phyloP scores from a whole-genome alignment of 2,113 vertebrate genomes.

The Ornithorhynchus anatinus region DNA sequence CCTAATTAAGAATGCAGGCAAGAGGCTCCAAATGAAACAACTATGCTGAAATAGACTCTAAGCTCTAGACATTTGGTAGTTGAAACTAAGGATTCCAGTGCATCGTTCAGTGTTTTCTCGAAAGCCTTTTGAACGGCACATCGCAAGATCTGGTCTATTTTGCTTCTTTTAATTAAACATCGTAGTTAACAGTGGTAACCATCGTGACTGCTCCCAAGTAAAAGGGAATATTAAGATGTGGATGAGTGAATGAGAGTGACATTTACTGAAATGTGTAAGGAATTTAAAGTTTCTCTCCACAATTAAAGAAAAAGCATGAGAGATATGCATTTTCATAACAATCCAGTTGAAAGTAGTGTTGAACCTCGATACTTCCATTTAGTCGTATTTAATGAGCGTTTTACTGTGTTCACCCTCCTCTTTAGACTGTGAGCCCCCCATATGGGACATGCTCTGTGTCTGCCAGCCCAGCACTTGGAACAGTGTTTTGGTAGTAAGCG shows the following conservation, averaged over 20 bases:
- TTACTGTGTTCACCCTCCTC: too few relatives aligned
- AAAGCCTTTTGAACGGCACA: conserved; percentile 32
- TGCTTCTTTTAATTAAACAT: conserved; percentile 49
- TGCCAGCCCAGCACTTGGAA: too few relatives aligned
- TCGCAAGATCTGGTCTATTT: not conserved
- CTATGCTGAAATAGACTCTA: conserved; percentile 15
- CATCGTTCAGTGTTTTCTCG: conserved; percentile 44
- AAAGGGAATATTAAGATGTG: conserved; percentile 5
- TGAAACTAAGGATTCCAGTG: conserved; percentile 7
- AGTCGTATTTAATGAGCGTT: too few relatives aligned
- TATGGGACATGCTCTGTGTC: too few relatives aligned
- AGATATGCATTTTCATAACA: conserved; percentile 24
- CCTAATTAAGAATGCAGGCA: conserved; percentile 60
- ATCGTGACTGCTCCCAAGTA: conserved; percentile 14
- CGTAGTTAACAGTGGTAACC: conserved; percentile 22
- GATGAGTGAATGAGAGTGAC: conserved; percentile 27
- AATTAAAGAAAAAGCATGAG: conserved; percentile 17
- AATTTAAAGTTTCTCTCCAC: conserved; percentile 11
- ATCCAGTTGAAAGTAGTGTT: too few relatives aligned
- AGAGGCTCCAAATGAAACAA: not conserved
- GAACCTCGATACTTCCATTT: too few relatives aligned
- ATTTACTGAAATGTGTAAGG: conserved; percentile 1
- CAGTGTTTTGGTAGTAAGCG: too few relatives aligned
- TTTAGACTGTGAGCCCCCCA: too few relatives aligned
- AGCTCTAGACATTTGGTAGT: conserved; percentile 35